Evolutionary conservation across 2,113 vertebrate species (phyloP), one percentile per base, ranked within the genome.

Genomic region (Aegypius monachus): DNA sequence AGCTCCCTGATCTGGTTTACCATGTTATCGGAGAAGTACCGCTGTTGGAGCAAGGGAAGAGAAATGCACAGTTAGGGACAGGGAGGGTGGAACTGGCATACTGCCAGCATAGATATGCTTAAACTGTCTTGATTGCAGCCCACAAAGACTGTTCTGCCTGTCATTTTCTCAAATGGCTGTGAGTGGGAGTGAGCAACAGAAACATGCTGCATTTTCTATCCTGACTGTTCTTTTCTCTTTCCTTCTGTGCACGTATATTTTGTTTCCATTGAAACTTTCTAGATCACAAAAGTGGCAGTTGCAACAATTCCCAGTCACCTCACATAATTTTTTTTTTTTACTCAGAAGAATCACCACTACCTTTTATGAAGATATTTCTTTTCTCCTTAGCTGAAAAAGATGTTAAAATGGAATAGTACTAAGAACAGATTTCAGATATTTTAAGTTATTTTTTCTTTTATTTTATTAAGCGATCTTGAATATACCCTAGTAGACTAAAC

Each of bases 161-260:
- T 96, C 95, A 72, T 91, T 84, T 93, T 81, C 95, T 91, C 81
- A 85, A 48, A 79, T 65, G 95, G 68, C 96, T 95, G 47, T 63
- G 93, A 85, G 96, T 95, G 91, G 96, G 96, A 96, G 95, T 85
- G 59, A 95, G 92, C 81, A 94, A 55, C 90, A 90, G 95, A 96
- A 96, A 92, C 89, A 75, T 31, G 78, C 91, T 79, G 74, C 66
- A 27, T 86, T 94, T 96, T 91, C 71, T 88, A 0, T 80, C 85
- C 67, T 97, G 96, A 96, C 93, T 95, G 95, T 94, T 97, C 96
- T 95, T 97, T 97, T 96, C 74, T 95, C 36, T 77, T 90, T 43
- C 81, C 93, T 91, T 89, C 93, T 94, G 95, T 81, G 71, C 79
- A 43, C 3, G 3, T 89, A 87, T 68, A 75, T 86, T 94, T 88